Evolutionary conservation across 2,888 invertebrate genomes (phyloP).

Genomic region (Gymnoscelis rufifasciata): DNA sequence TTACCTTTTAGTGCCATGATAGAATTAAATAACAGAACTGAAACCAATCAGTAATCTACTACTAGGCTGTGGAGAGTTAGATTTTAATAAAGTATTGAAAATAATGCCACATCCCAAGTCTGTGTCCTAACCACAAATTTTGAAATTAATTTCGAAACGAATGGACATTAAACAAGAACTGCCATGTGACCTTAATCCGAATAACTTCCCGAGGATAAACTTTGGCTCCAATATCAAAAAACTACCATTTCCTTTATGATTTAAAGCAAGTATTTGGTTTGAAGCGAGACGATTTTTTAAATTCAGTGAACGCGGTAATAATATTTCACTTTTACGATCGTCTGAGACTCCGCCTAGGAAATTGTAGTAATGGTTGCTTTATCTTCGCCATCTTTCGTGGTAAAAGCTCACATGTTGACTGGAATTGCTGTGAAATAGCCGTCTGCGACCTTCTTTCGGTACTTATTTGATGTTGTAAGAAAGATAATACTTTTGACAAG

Average conservation of each 20-base stretch:
- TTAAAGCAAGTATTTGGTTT: conserved; percentile 50
- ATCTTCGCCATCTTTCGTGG: conserved; percentile 53
- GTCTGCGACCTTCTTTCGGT: background rate
- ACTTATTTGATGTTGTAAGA: background rate
- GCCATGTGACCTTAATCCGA: too few species aligned
- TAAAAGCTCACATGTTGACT: conserved; percentile 36
- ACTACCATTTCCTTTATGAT: conserved; percentile 39
- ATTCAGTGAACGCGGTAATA: conserved; percentile 69
- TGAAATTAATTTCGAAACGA: background rate
- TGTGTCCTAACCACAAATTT: too few species aligned
- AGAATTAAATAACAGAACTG: too few species aligned
- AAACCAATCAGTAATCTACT: too few species aligned
- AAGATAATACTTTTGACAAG: too few species aligned
- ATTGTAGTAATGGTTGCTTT: conserved; percentile 66
- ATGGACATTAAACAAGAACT: too few species aligned
- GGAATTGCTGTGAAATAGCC: background rate
- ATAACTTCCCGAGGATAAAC: too few species aligned
- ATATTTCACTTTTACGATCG: conserved; percentile 76
- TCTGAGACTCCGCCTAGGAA: conserved; percentile 58
- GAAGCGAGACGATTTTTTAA: conserved; percentile 59
- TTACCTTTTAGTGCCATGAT: too few species aligned
- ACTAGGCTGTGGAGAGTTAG: too few species aligned
- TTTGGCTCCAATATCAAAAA: conserved; percentile 26
- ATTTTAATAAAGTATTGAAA: too few species aligned
- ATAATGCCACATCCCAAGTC: too few species aligned